Percentiles rank a stretch among this genome's conserved stretches.
These are phyloP conservation scores for Oncorhynchus tshawytscha DNA, from an alignment of 2,113 vertebrate genomes.

Conservation along the genomic window DNA sequence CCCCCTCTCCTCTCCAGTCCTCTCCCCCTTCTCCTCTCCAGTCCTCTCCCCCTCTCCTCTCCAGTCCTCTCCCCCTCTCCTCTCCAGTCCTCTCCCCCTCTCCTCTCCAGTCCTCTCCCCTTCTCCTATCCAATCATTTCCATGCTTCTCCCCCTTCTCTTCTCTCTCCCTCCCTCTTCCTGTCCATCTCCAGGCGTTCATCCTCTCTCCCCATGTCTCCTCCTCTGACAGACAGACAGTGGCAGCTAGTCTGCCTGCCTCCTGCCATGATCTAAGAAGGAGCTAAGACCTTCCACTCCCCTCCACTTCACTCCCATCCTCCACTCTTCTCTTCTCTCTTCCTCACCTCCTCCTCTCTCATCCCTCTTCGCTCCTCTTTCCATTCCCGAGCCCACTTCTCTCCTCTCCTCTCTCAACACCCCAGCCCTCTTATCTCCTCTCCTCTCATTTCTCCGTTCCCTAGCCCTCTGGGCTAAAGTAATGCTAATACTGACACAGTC, in stretches of 20 bases:
- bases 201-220: conserved; percentile 3
- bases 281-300: conserved; percentile 54
- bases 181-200: conserved; percentile 7
- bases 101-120: conserved; percentile 6
- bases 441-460: conserved; percentile 10
- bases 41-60: no score
- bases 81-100: not conserved
- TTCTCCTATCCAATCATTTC: not conserved
- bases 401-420: conserved; percentile 10
- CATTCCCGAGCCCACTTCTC: no score
- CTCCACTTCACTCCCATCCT: not conserved
- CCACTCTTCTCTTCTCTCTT: no score
- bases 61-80: not conserved
- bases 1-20: not conserved
- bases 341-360: no score
- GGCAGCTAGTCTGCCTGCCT: conserved; percentile 45
- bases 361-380: not conserved
- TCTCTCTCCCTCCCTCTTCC: not conserved
- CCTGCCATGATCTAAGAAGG: conserved; percentile 48
- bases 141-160: not conserved
- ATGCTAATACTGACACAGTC: conserved; percentile 51
- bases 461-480: conserved; percentile 26
- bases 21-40: not conserved
- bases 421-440: conserved; percentile 37
- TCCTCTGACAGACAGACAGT: conserved; percentile 23